A percentile compares a stretch with the other conserved stretches of the same genome.
phyloP scores from a whole-genome alignment of 2,797 vertebrate genomes.

The Aplochiton taeniatus region DNA sequence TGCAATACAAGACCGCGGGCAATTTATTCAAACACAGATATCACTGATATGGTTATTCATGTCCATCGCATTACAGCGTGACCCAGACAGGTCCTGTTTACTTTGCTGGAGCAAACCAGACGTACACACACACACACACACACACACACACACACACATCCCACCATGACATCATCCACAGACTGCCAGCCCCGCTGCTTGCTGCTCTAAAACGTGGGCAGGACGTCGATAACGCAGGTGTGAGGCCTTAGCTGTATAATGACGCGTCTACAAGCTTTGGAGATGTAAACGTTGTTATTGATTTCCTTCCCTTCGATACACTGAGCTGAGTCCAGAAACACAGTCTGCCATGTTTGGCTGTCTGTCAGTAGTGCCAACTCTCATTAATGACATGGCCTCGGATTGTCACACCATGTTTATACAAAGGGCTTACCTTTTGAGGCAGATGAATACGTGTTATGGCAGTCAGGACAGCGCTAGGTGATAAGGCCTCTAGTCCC shows the following conservation, averaged over 20 bases:
- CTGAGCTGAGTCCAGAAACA: slow-evolving; percentile 52
- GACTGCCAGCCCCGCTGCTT: slow-evolving; percentile 22
- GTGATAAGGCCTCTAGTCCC: slow-evolving; percentile 53
- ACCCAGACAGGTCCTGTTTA: slow-evolving; percentile 72
- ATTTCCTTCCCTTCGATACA: slow-evolving; percentile 63
- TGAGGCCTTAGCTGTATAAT: slow-evolving; percentile 69
- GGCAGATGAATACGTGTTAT: slow-evolving; percentile 53
- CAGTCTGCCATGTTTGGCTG: slow-evolving; percentile 54
- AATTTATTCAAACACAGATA: slow-evolving; percentile 71
- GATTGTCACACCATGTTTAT: slow-evolving; percentile 36
- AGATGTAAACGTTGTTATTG: slow-evolving; percentile 75
- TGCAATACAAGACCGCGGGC: slow-evolving; percentile 59
- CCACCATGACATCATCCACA: slow-evolving; percentile 39
- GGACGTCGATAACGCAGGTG: slow-evolving; percentile 72
- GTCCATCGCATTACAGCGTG: slow-evolving; percentile 52
- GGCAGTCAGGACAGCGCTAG: slow-evolving; percentile 45
- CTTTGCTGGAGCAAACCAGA: slow-evolving; percentile 63
- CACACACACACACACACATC: slow-evolving; percentile 34
- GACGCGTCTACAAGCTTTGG: slow-evolving; percentile 74
- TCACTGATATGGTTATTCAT: slow-evolving; percentile 64
- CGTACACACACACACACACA: neutral
- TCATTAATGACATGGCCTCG: slow-evolving; percentile 46
- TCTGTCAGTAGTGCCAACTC: slow-evolving; percentile 56
- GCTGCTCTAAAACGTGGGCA: slow-evolving; percentile 44
- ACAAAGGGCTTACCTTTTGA: slow-evolving; percentile 51